Percentiles rank a stretch among this genome's conserved stretches.
These are phyloP conservation scores for Sebastes paucispinis DNA, from an alignment of 2,797 vertebrate genomes.

Conservation along the genomic window DNA sequence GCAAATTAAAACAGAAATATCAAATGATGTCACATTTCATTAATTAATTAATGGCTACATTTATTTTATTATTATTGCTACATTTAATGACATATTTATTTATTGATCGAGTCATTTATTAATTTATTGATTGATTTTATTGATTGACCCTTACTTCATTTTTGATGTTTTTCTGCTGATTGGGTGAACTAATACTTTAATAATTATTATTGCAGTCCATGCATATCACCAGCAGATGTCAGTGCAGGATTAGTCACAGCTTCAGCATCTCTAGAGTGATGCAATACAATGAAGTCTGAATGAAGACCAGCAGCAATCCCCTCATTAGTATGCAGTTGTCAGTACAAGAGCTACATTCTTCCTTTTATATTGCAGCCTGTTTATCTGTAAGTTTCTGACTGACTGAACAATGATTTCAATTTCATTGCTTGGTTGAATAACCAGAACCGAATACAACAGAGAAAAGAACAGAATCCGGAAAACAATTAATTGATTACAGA, in stretches of 20 bases:
- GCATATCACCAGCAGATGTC: constrained; percentile 26
- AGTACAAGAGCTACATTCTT: not conserved
- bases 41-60: no score
- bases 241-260: constrained; percentile 10
- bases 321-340: not conserved
- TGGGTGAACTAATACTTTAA: no score
- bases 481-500: not conserved
- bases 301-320: not conserved
- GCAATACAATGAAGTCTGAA: constrained; percentile 5
- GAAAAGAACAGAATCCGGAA: not conserved
- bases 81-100: no score
- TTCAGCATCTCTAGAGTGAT: not conserved
- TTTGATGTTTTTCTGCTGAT: no score
- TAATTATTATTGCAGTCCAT: not conserved
- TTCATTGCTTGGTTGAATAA: not conserved
- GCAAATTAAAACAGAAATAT: no score
- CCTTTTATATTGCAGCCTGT: not conserved
- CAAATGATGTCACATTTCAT: no score
- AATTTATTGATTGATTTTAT: no score
- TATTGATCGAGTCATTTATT: no score
- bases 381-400: not conserved
- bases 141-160: no score
- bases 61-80: no score
- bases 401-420: not conserved
- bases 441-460: not conserved